Percentiles rank a stretch among this genome's conserved stretches.
Conservation (phyloP, 1,140 invertebrate genomes). For the Solen grandis region DNA sequence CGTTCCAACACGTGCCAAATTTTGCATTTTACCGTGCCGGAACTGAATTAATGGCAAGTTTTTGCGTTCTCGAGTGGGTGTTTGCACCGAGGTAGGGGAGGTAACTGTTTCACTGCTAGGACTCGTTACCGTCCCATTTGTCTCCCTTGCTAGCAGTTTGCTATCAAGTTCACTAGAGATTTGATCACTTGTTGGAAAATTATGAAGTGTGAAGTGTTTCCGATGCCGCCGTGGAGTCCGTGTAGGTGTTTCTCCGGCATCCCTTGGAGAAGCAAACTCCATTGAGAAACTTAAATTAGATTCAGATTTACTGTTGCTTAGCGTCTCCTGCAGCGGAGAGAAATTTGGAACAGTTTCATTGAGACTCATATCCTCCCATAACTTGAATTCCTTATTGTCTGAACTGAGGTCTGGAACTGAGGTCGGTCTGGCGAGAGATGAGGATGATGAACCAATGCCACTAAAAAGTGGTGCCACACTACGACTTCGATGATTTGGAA, state of each 20-base stretch:
- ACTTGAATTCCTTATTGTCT: constrained; percentile 47
- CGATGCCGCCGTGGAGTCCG: constrained; percentile 44
- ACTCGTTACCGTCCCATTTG: background rate
- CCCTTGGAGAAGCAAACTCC: background rate
- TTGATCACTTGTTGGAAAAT: constrained; percentile 39
- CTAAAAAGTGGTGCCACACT: constrained; percentile 24
- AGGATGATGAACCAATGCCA: constrained; percentile 5
- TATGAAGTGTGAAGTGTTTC: constrained; percentile 48
- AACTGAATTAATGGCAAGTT: constrained; percentile 50
- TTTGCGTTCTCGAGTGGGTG: constrained; percentile 4
- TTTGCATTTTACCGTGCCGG: constrained; percentile 35
- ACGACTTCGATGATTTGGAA: background rate
- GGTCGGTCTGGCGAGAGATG: constrained; percentile 34
- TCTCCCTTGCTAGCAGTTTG: background rate
- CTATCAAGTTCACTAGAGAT: constrained; percentile 21
- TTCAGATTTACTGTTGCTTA: constrained; percentile 48
- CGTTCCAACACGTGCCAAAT: background rate
- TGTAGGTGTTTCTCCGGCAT: constrained; percentile 43
- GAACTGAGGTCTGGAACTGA: constrained; percentile 41
- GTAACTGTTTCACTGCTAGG: too few relatives aligned
- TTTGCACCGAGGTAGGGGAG: background rate
- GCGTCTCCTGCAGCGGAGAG: background rate
- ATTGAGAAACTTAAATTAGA: constrained; percentile 32
- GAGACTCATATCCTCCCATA: constrained; percentile 21
- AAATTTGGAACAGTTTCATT: background rate